Conservation (phyloP, 2,888 invertebrate genomes). For the Entomobrya multifasciata region DNA sequence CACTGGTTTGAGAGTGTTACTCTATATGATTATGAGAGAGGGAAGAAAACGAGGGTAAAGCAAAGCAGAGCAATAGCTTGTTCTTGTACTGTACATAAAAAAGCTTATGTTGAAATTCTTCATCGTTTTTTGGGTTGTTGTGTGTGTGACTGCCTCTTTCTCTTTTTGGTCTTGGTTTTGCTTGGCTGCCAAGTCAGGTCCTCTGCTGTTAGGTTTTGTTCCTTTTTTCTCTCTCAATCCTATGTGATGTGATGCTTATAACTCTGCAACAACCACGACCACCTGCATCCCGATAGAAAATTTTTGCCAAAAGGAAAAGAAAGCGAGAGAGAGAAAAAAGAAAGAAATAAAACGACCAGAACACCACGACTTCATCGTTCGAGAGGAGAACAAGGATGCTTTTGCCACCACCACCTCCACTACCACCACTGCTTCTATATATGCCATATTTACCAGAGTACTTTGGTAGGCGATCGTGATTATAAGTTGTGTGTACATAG, state of each 20-base stretch:
- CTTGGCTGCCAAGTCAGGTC: slow-evolving; percentile 1
- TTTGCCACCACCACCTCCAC: not conserved
- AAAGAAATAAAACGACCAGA: slow-evolving; percentile 47
- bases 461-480: too few relatives aligned
- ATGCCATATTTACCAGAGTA: too few relatives aligned
- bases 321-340: not conserved
- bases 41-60: slow-evolving; percentile 38
- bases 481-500: not conserved
- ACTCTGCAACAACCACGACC: slow-evolving; percentile 51
- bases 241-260: slow-evolving; percentile 19
- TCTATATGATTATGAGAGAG: slow-evolving; percentile 57
- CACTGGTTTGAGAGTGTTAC: slow-evolving; percentile 56
- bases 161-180: not conserved
- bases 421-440: too few relatives aligned
- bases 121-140: not conserved
- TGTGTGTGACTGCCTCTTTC: too few relatives aligned
- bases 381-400: slow-evolving; percentile 22
- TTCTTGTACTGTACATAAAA: not conserved
- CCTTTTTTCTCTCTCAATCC: not conserved
- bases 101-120: slow-evolving; percentile 36
- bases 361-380: slow-evolving; percentile 43
- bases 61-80: slow-evolving; percentile 56
- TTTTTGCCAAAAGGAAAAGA: slow-evolving; percentile 17
- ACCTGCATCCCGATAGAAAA: slow-evolving; percentile 70
- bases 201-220: slow-evolving; percentile 14